Conservation (phyloP, 2,888 invertebrate species). For the Xylocampa areola region DNA sequence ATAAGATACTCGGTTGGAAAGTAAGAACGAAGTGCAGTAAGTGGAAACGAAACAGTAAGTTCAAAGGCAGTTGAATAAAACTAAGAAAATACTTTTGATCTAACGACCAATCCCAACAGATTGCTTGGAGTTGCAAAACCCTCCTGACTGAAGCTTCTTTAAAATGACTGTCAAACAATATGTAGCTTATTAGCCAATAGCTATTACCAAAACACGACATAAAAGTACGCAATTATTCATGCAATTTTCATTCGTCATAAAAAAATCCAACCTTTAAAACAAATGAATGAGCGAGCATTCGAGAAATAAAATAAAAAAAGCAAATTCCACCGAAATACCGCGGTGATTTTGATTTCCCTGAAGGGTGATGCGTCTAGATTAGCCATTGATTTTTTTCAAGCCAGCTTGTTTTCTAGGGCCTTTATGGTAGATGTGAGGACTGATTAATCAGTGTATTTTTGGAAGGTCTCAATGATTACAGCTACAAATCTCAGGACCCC, state of each 20-base stretch:
- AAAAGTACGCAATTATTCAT: conserved; percentile 1
- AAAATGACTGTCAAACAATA: too few species aligned
- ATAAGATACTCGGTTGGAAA: too few species aligned
- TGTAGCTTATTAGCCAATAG: too few species aligned
- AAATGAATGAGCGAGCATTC: conserved; percentile 28
- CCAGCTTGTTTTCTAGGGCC: conserved; percentile 12
- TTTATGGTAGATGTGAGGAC: conserved; percentile 7
- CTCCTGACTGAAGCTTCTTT: too few species aligned
- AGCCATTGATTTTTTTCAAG: conserved; percentile 24
- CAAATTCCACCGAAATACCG: conserved; percentile 19
- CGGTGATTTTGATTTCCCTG: conserved; percentile 50
- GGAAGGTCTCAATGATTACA: too few species aligned
- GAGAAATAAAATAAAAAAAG: conserved; percentile 22
- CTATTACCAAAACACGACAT: neutral
- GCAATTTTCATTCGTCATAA: conserved; percentile 20
- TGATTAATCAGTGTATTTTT: conserved; percentile 5
- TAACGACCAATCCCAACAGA: too few species aligned
- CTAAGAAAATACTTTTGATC: too few species aligned
- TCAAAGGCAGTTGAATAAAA: too few species aligned
- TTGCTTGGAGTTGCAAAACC: too few species aligned
- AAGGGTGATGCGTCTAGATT: conserved; percentile 39
- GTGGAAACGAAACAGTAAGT: too few species aligned
- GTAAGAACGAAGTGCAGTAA: too few species aligned
- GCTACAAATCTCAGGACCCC: too few species aligned
- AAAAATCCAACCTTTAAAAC: conserved; percentile 20